phyloP scores from a whole-genome alignment of 2,113 vertebrate genomes.

The Genyomyrus donnyi region DNA sequence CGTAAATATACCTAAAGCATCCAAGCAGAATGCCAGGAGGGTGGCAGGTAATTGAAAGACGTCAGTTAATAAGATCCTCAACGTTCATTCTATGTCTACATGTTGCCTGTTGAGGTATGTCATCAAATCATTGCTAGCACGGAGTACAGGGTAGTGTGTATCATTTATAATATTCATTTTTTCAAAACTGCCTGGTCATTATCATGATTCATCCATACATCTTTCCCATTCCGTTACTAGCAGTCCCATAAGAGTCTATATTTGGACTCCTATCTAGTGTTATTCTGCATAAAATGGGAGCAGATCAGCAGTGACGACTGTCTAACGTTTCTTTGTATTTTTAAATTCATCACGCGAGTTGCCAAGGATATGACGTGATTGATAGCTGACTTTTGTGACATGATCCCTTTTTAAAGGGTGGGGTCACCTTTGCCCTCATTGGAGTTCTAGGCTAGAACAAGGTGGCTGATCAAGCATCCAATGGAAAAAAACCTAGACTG shows the following conservation, averaged over 20 bases:
- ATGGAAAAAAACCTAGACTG: not conserved
- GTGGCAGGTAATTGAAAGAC: not conserved
- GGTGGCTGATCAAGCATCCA: not conserved
- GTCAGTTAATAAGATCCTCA: not conserved
- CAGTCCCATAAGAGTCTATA: not conserved
- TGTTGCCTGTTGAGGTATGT: not conserved
- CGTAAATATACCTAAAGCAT: not conserved
- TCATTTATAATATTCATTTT: not conserved
- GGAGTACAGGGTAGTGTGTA: not conserved
- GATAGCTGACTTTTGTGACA: not conserved
- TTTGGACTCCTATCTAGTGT: not conserved
- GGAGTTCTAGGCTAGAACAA: not conserved
- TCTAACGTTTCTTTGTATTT: not conserved
- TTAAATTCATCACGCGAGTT: not conserved
- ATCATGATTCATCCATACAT: not conserved
- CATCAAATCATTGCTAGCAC: not conserved
- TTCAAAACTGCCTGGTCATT: not conserved
- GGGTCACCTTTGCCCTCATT: not conserved
- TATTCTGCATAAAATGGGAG: not conserved
- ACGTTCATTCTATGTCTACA: not conserved
- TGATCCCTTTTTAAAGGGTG: not conserved
- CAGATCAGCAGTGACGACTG: not conserved
- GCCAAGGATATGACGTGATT: not conserved
- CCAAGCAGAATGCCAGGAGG: not conserved
- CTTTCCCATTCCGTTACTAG: not conserved